Evolutionary conservation across 2,113 vertebrate genomes (phyloP).

Genomic region (Nycticorax nycticorax): DNA sequence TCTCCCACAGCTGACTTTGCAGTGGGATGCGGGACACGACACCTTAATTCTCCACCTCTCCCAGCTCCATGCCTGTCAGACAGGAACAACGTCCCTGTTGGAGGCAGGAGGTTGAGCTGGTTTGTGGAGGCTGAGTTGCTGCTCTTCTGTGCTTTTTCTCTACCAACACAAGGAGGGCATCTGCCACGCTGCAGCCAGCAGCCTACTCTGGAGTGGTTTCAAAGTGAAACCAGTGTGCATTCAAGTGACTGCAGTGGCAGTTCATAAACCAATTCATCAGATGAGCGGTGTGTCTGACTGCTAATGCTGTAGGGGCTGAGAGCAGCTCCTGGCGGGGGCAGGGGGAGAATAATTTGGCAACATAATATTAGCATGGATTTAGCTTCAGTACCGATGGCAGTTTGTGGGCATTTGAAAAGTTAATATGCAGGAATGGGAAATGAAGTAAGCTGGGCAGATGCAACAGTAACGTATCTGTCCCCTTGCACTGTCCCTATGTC

Average conservation of each 20-base stretch:
- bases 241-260: not conserved
- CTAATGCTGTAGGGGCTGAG: not conserved
- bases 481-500: not conserved
- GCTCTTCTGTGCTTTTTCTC: not conserved
- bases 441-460: not conserved
- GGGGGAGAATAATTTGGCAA: not conserved
- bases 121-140: not conserved
- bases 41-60: not conserved
- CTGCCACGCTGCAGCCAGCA: not conserved
- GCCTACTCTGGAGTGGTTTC: not conserved
- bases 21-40: accelerated
- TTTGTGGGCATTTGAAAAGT: slow-evolving; percentile 16
- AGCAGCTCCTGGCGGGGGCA: not conserved
- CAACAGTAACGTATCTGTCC: not conserved
- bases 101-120: not conserved
- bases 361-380: not conserved
- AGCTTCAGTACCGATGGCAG: not conserved
- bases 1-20: not conserved
- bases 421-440: slow-evolving; percentile 18
- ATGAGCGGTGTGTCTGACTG: not conserved
- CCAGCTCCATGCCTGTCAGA: not conserved
- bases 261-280: not conserved
- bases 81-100: not conserved
- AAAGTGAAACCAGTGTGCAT: not conserved
- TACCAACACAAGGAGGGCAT: too few species aligned